Evolutionary conservation across 2,888 invertebrate species (phyloP), one percentile per base, ranked within the genome.

Genomic region (Lithophane leautieri): DNA sequence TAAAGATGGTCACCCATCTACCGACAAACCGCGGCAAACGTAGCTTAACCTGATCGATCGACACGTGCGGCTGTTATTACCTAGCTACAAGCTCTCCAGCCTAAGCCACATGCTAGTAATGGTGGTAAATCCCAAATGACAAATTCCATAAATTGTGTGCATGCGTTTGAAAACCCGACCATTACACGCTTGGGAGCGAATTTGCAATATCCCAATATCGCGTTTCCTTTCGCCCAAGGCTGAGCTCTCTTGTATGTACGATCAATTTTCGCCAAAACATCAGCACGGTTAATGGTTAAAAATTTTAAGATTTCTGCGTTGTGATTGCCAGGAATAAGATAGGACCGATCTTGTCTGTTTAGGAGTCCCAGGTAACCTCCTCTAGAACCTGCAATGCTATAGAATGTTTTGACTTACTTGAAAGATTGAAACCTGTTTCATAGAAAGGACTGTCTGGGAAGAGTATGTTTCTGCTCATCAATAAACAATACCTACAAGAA

Each of bases 181-280:
- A 82, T 76, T 76, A 76, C 73, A 66, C 85, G 77, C 77, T 70
- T 61, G 82, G 85, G 82, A 83, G 61, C 54, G 63, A 70, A 82
- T 82, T 85, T 81, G 76, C 56, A 68, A 81, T 70, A 82, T 76
- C 25, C 70, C 60, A 65, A 81, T 82, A 85, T 83, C 85, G n/a
- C 34, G 61, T 82, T 82, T 76, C 85, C 67, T 65, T 81, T 70
- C 11, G 68, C 82, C 44, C 61, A 81, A 85, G 72, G 82, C 70
- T 62, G 28, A 70, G 81, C 28, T 80, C 34, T 28, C 62, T 19
- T 58, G 40, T 50, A 16, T 52, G 52, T 58, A 19, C 62, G 70
- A 58, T 80, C 85, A 70, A 70, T 73, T 65, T 76, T 70, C 44
- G 12, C 34, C 40, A 12, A 52, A 70, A 66, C n/a, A 68, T 67